Percentiles rank a stretch among this genome's conserved stretches.
These are phyloP conservation scores for Congeria kusceri DNA, from an alignment of 2,888 invertebrate genomes.

Conservation along the genomic window DNA sequence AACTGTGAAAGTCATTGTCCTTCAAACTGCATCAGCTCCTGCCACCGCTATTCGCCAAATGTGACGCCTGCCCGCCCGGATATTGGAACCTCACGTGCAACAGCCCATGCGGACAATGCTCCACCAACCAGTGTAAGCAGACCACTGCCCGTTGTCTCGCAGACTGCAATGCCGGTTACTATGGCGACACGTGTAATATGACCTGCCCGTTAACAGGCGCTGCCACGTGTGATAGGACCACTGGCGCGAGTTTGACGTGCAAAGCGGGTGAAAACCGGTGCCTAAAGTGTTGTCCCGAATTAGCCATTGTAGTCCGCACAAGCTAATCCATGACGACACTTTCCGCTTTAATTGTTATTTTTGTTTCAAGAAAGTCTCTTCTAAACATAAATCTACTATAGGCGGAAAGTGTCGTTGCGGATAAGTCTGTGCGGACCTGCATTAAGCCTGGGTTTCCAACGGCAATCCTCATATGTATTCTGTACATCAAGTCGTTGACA, in stretches of 20 bases:
- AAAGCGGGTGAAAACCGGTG: too few species aligned
- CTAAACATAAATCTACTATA: too few species aligned
- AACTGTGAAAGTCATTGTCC: conserved; percentile 17
- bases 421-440: too few species aligned
- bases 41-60: conserved; percentile 24
- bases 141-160: conserved; percentile 26
- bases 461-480: too few species aligned
- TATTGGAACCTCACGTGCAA: conserved; percentile 12
- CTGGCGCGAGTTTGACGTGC: conserved; percentile 42
- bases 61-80: conserved; percentile 23
- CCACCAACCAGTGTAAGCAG: conserved; percentile 18
- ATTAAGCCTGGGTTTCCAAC: too few species aligned
- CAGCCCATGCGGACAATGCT: conserved; percentile 10
- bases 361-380: too few species aligned
- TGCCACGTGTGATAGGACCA: conserved; percentile 42
- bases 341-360: conserved; percentile 47
- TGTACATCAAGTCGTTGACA: too few species aligned
- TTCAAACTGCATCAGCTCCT: conserved; percentile 10
- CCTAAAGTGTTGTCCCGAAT: too few species aligned
- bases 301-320: too few species aligned
- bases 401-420: too few species aligned
- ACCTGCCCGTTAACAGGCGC: conserved; percentile 27
- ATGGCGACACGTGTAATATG: conserved; percentile 26
- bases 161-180: conserved; percentile 44
- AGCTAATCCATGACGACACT: conserved; percentile 13